Evolutionary conservation across 2,113 vertebrate genomes (phyloP).

Genomic region (Oreamnos americanus): DNA sequence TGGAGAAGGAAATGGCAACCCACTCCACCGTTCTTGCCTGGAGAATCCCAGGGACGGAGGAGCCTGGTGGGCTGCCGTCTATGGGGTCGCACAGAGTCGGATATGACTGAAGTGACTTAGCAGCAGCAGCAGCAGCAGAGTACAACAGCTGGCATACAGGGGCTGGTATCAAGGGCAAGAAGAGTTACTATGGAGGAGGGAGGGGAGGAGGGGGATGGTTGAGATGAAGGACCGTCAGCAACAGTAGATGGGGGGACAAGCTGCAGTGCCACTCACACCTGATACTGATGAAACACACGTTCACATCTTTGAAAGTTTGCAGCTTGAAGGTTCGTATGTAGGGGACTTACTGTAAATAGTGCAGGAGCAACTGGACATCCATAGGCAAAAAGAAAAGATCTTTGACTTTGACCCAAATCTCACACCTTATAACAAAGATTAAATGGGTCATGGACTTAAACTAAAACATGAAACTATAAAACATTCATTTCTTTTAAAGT

Average conservation of each 20-base stretch:
- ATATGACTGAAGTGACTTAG: accelerated
- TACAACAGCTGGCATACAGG: not conserved
- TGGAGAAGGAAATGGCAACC: no score
- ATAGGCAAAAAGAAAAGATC: not conserved
- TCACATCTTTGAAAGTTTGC: not conserved
- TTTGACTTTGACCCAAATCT: not conserved
- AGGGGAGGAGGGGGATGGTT: not conserved
- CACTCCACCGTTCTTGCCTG: not conserved
- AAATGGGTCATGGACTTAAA: not conserved
- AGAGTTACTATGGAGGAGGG: not conserved
- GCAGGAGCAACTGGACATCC: not conserved
- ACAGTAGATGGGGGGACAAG: not conserved
- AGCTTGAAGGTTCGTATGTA: not conserved
- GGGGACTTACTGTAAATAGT: not conserved
- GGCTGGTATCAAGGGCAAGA: not conserved
- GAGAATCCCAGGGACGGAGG: not conserved
- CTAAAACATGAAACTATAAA: not conserved
- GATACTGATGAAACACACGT: not conserved
- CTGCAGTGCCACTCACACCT: not conserved
- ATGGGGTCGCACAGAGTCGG: accelerated
- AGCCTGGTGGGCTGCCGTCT: not conserved
- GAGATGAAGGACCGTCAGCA: not conserved
- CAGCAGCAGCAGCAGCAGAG: not conserved
- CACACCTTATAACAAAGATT: not conserved
- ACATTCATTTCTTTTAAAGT: not conserved